Conservation (phyloP, 2,797 vertebrate species). For the Iguana delicatissima region DNA sequence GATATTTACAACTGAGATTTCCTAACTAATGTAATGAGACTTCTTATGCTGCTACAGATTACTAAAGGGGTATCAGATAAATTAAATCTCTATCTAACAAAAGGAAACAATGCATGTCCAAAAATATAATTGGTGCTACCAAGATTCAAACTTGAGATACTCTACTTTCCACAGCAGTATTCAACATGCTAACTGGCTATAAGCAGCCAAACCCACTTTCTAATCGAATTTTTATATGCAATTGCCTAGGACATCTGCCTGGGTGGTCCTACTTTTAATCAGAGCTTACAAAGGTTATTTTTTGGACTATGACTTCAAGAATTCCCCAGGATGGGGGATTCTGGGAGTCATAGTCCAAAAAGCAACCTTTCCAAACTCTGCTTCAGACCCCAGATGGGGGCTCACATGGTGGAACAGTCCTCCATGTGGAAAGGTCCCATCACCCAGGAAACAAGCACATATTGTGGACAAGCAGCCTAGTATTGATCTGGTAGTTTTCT, state of each 20-base stretch:
- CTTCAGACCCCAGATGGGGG: not conserved
- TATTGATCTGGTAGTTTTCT: not conserved
- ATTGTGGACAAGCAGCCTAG: not conserved
- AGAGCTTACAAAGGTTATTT: too few relatives aligned
- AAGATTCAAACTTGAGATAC: not conserved
- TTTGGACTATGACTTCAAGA: too few relatives aligned
- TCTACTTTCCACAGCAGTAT: not conserved
- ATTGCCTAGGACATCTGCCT: too few relatives aligned
- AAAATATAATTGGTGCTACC: accelerated
- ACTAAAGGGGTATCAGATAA: not conserved
- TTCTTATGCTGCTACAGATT: not conserved
- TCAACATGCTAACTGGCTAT: not conserved
- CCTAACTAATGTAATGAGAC: not conserved
- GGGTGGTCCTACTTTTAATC: too few relatives aligned
- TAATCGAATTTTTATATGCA: not conserved
- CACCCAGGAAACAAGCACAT: not conserved
- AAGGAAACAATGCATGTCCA: not conserved
- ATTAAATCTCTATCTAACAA: not conserved
- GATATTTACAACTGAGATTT: accelerated
- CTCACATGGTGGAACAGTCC: not conserved
- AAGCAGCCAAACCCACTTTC: not conserved
- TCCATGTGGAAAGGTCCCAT: not conserved
- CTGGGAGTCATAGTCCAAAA: too few relatives aligned
- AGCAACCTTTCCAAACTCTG: too few relatives aligned
- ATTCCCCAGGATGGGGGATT: too few relatives aligned